phyloP scores from a whole-genome alignment of 2,888 invertebrate genomes.

The Mythimna albipuncta region DNA sequence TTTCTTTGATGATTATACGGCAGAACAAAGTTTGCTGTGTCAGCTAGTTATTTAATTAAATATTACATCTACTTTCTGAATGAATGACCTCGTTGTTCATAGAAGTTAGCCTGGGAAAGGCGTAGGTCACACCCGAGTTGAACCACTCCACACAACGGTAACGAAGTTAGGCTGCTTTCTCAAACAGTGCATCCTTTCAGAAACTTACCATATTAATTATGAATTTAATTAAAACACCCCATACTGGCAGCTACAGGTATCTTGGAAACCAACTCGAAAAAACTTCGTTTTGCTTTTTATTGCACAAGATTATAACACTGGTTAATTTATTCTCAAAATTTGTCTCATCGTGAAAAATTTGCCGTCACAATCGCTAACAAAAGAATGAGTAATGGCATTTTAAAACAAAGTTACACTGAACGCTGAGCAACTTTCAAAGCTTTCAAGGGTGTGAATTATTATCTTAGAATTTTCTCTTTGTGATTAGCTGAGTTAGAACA shows the following conservation, averaged over 20 bases:
- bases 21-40: too few relatives aligned
- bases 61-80: neutral
- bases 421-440: constrained; percentile 83
- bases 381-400: constrained; percentile 88
- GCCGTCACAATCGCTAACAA: constrained; percentile 87
- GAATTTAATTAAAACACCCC: constrained; percentile 58
- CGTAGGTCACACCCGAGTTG: constrained; percentile 17
- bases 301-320: constrained; percentile 87
- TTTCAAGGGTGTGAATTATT: constrained; percentile 87
- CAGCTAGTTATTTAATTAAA: neutral
- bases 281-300: constrained; percentile 75
- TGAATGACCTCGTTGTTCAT: neutral
- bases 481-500: constrained; percentile 68
- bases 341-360: constrained; percentile 90
- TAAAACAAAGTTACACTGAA: constrained; percentile 88
- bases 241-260: constrained; percentile 62
- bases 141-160: neutral
- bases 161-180: constrained; percentile 18
- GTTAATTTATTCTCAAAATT: constrained; percentile 90
- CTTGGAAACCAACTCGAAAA: constrained; percentile 63
- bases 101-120: neutral
- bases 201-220: constrained; percentile 29
- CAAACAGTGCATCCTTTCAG: constrained; percentile 28
- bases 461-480: constrained; percentile 77
- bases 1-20: too few relatives aligned